These are phyloP conservation scores for Desmodus rotundus DNA, from an alignment of 2,113 vertebrate species.

Conservation along the genomic window DNA sequence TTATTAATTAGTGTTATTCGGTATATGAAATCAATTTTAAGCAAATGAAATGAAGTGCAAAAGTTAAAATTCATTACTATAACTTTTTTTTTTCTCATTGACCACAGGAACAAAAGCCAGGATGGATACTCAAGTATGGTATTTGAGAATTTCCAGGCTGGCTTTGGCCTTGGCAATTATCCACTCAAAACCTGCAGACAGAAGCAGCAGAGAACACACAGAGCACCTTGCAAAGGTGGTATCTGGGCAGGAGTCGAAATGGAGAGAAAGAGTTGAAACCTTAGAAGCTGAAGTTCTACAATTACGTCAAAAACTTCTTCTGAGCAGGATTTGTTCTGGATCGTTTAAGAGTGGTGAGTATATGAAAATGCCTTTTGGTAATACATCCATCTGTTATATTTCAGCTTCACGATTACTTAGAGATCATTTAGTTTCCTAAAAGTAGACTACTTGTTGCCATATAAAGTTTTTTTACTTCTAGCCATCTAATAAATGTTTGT, in stretches of 20 bases:
- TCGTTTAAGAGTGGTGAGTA: slow-evolving; percentile 75
- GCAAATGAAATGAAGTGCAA: slow-evolving; percentile 30
- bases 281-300: slow-evolving; percentile 88
- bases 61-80: slow-evolving; percentile 43
- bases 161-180: slow-evolving; percentile 90
- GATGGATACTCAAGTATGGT: slow-evolving; percentile 73
- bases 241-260: slow-evolving; percentile 70
- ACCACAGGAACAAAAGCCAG: slow-evolving; percentile 58
- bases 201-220: slow-evolving; percentile 81
- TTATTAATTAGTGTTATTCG: slow-evolving; percentile 52
- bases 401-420: not conserved
- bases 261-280: slow-evolving; percentile 78
- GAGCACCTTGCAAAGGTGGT: slow-evolving; percentile 80
- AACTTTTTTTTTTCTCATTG: slow-evolving; percentile 53
- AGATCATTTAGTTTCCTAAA: not conserved
- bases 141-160: slow-evolving; percentile 80
- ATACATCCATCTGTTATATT: not conserved
- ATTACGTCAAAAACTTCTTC: slow-evolving; percentile 86
- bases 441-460: not conserved
- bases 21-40: slow-evolving; percentile 56
- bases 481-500: not conserved
- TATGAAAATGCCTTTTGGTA: slow-evolving; percentile 37
- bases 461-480: not conserved
- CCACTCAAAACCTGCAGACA: slow-evolving; percentile 82
- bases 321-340: slow-evolving; percentile 72